Evolutionary conservation across 2,888 invertebrate genomes (phyloP), one percentile per base, ranked within the genome.

Genomic region (Timandra comae): DNA sequence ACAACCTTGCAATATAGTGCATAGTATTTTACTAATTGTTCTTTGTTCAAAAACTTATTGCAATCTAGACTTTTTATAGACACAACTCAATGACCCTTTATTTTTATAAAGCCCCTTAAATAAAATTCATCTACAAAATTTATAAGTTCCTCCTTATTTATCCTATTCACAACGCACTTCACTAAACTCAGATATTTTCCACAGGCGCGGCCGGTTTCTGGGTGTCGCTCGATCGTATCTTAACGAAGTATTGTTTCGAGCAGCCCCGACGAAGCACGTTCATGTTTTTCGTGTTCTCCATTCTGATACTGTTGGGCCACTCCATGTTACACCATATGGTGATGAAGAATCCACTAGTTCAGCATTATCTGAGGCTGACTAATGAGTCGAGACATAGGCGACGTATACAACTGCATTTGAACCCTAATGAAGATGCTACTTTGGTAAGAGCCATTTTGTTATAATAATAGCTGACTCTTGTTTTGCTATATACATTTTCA

Each of bases 191-290:
- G n/a, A n/a, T n/a, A n/a, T n/a, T n/a, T n/a, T n/a, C n/a, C n/a
- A n/a, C n/a, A 94, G 94, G 94, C 84, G 91, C 92, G 6, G 94
- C 96, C 10, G 96, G 97, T 2, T 91, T 96, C 45, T 89, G 95
- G 80, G 94, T 96, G 10, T 96, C 96, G 11, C 77, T 91, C 25
- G 95, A 95, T 66, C 88, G 97, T 12, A 93, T 97, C 38, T 65
- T 93, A 29, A 96, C 96, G 1, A 96, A 96, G 67, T 88, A 92
- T 39, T 74, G 93, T 25, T 88, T 96, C 37, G 86, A 90, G 34
- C 92, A 94, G 56, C 91, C 95, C 32, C 89, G 90, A 22, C 88
- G 91, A 21, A 96, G 95, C 63, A 97, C 96, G 0, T 90, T 94
- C 41, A 90, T 94, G 71, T 97, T 97, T 81, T 97, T 97, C 75